These are phyloP conservation scores for Pteropus rufus DNA, from an alignment of 2,797 vertebrate species.

Conservation along the genomic window DNA sequence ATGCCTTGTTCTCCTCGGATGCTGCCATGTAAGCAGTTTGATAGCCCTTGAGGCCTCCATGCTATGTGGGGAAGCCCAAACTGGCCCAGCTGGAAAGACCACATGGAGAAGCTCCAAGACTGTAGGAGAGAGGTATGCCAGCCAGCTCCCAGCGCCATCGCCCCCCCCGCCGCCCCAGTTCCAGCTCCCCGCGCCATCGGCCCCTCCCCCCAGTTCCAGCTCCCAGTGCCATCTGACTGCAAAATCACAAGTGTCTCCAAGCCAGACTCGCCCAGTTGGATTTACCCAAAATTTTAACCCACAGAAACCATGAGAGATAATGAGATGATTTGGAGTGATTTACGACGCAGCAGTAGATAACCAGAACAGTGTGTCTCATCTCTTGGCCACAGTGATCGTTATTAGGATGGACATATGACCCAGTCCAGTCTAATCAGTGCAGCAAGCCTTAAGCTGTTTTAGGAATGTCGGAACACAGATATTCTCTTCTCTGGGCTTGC, in stretches of 20 bases:
- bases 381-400: not conserved
- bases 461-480: not conserved
- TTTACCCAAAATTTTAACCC: not conserved
- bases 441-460: not conserved
- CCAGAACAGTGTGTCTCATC: not conserved
- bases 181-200: not conserved
- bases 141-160: not conserved
- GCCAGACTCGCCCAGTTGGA: not conserved
- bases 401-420: not conserved
- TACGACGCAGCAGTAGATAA: not conserved
- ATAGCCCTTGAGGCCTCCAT: not conserved
- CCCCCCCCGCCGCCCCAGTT: not conserved
- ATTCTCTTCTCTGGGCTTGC: not conserved
- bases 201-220: not conserved
- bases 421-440: not conserved
- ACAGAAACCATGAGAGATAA: not conserved
- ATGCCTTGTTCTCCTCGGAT: not conserved
- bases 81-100: not conserved
- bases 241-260: fast-evolving
- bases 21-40: not conserved
- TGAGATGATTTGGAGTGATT: not conserved
- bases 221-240: not conserved
- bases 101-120: not conserved
- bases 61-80: not conserved
- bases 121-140: no score